Base-by-base conservation (phyloP, 2,888 invertebrate species). In the Parnassius orleans region DNA sequence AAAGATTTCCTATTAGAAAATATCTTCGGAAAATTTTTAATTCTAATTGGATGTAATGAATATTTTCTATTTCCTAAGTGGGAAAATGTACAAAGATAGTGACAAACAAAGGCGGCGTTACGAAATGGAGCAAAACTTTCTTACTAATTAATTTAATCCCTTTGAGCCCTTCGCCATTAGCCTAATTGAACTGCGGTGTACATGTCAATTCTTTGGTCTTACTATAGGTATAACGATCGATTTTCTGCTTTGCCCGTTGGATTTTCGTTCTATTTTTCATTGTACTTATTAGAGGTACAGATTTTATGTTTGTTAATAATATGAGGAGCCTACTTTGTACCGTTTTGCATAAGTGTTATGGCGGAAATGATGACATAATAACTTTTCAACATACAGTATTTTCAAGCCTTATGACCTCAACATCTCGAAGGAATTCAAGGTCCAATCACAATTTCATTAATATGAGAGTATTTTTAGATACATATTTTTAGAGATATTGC, bases 141-240 rank as follows among this genome's bases (percentile, higher is more conserved):
- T 88, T 88, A 86, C 89, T 90, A 90, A 90, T 90, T 90, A 90
- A 90, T 89, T 87, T 87, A 89, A 90, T 90, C 90, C 90, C 88
- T 90, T 88, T 83, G 84, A 88, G 87, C 87, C 87, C 82, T 84
- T 81, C 79, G 86, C 90, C 89, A 90, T 90, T 90, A 90, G 81
- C 85, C 88, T 90, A 90, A 90, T 90, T 90, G 90, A 90, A 90
- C 87, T 88, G 90, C 83, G 89, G 87, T 88, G 89, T 90, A 89
- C 89, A 88, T 88, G 88, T 90, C 90, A 88, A 90, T 90, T 90
- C 88, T 88, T 89, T 87, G 79, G 81, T 83, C 74, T 74, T 78
- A 75, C 76, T 78, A 63, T 53, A 46, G 51, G 43, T 10, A 10
- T 46, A 46, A 43, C 65, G 70, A 50, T 56, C 60, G 2, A 73